A percentile compares a stretch with the other conserved stretches of the same genome.
Conservation (phyloP, 2,113 vertebrate species). For the Zingel zingel region DNA sequence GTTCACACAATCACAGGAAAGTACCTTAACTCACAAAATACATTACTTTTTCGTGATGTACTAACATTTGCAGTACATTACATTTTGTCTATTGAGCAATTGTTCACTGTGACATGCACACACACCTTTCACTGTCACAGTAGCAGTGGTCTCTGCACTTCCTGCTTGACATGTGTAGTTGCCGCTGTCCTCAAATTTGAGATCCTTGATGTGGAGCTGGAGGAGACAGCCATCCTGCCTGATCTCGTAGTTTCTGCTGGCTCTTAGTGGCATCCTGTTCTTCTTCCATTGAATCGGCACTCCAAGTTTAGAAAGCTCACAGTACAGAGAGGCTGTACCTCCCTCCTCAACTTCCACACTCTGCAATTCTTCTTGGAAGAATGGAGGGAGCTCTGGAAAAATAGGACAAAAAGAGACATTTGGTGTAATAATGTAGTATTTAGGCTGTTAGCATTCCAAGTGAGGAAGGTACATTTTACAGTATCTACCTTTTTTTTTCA, state of each 20-base stretch:
- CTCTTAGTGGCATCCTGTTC: conserved; percentile 73
- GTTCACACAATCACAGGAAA: background rate
- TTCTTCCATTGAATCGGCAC: conserved; percentile 78
- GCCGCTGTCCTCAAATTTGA: conserved; percentile 77
- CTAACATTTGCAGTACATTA: background rate
- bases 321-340: conserved; percentile 60
- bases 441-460: background rate
- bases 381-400: conserved; percentile 73
- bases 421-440: background rate
- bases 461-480: background rate
- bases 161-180: conserved; percentile 75
- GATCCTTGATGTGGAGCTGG: conserved; percentile 68
- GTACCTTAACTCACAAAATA: background rate
- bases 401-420: conserved; percentile 2
- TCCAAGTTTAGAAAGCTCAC: conserved; percentile 78
- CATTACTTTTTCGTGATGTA: background rate
- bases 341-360: conserved; percentile 65
- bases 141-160: conserved; percentile 62
- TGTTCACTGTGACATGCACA: background rate
- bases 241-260: conserved; percentile 80
- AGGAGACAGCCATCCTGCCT: conserved; percentile 77
- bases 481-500: background rate
- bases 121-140: conserved; percentile 85
- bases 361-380: conserved; percentile 73
- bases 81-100: background rate